A percentile compares a stretch with the other conserved stretches of the same genome.
phyloP scores from a whole-genome alignment of 2,113 vertebrate genomes.

The Cyanoramphus novaezelandiae region DNA sequence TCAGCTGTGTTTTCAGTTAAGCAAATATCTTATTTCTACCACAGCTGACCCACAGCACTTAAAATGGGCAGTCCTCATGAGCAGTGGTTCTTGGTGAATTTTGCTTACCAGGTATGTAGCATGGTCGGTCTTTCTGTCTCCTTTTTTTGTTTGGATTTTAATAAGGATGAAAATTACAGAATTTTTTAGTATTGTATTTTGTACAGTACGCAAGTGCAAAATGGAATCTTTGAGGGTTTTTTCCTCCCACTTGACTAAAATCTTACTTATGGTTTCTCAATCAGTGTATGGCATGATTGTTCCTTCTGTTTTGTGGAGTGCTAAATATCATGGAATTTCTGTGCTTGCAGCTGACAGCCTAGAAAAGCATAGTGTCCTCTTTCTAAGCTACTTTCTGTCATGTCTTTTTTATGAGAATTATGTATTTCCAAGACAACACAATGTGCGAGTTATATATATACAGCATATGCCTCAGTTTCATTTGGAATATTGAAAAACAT shows the following conservation, averaged over 20 bases:
- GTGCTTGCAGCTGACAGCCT: neutral
- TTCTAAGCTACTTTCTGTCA: neutral
- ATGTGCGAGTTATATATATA: neutral
- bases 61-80: neutral
- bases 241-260: neutral
- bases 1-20: conserved; percentile 65
- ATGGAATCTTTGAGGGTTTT: neutral
- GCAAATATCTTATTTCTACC: conserved; percentile 46
- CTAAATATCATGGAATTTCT: neutral
- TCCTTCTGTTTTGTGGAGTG: neutral
- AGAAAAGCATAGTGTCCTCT: neutral
- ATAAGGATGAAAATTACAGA: neutral
- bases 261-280: neutral
- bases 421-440: neutral
- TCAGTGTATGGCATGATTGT: neutral
- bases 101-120: conserved; percentile 46
- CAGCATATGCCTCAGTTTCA: neutral
- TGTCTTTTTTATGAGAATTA: neutral
- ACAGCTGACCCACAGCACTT: conserved; percentile 47
- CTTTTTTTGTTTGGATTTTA: neutral
- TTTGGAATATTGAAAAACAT: neutral
- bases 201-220: neutral
- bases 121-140: neutral
- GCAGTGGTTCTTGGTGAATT: neutral
- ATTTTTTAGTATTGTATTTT: neutral